Evolutionary conservation across 1,140 invertebrate genomes (phyloP), one percentile per base, ranked within the genome.

Genomic region (Drosophila willistoni): DNA sequence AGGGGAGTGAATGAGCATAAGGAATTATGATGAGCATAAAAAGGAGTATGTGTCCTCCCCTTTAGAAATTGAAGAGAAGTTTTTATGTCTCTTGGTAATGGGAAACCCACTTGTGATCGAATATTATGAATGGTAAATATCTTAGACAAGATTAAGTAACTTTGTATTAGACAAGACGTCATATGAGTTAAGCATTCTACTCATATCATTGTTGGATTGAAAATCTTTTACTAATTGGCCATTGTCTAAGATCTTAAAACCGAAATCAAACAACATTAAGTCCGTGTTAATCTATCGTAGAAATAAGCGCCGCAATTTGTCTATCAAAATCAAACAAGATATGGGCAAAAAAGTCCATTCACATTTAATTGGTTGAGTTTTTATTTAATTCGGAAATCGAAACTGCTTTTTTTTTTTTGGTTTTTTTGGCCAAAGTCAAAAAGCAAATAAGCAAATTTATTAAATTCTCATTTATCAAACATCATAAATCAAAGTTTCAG

Each of bases 381-480:
- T 51, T 56, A 12, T 67, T 44, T 54, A 33, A 62, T 62, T 64
- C 56, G 59, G 68, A 66, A 59, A 64, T 65, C 54, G 71, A 81
- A 79, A 64, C 6, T 29, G 29, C 6, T 29, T 29, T 29, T 25
- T 25, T 25, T 22, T 19, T 29, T 29, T 29, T 29, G 5, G 6
- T 6, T 29, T 29, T 29, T 6, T 68, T 41, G 59, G 51, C 25
- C 19, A 19, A 25, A 47, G 25, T 63, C 19, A 73, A 70, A 73
- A 70, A 64, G 55, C 71, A 81, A 85, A 81, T 81, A 86, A 72
- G 84, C 77, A 83, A 84, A 84, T 89, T 87, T 89, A 87, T 87
- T 87, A 87, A 87, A 87, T 87, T 81, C 84, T 84, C 84, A 87
- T 87, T 87, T 87, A 87, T 89, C 84, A 89, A 77, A 89, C 68